phyloP scores from a whole-genome alignment of 1,140 invertebrate genomes.

The Zaprionus kolodkinae region DNA sequence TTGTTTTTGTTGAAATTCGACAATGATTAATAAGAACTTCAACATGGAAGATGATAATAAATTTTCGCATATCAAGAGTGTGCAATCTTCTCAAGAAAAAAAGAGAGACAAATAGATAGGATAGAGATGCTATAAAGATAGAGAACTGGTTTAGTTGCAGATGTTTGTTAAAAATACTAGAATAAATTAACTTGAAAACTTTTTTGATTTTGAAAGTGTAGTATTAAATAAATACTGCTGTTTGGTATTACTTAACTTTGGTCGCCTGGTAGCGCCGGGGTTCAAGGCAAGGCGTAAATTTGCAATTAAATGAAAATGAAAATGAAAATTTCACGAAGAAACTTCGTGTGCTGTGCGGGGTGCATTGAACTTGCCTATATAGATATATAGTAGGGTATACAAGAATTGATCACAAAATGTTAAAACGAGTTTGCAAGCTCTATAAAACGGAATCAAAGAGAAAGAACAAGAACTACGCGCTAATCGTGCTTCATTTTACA shows the following conservation, averaged over 20 bases:
- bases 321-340: slow-evolving; percentile 79
- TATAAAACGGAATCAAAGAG: slow-evolving; percentile 1
- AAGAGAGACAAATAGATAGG: neutral
- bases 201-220: neutral
- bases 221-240: slow-evolving; percentile 21
- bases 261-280: neutral
- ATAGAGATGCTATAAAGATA: neutral
- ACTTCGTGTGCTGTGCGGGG: too few species aligned
- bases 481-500: slow-evolving; percentile 58
- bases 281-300: slow-evolving; percentile 68
- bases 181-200: too few species aligned
- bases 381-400: neutral
- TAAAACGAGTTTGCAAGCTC: slow-evolving; percentile 46
- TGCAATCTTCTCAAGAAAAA: slow-evolving; percentile 47
- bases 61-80: slow-evolving; percentile 47
- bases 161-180: slow-evolving; percentile 18
- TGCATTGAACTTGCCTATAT: slow-evolving; percentile 52
- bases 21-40: slow-evolving; percentile 45
- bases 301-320: slow-evolving; percentile 81
- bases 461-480: slow-evolving; percentile 14
- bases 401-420: slow-evolving; percentile 63
- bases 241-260: slow-evolving; percentile 9
- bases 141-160: slow-evolving; percentile 39
- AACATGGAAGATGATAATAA: slow-evolving; percentile 50
- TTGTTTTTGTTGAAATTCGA: slow-evolving; percentile 3